Base-by-base conservation (phyloP, 1,140 invertebrate genomes). In the Drosophila cardini region DNA sequence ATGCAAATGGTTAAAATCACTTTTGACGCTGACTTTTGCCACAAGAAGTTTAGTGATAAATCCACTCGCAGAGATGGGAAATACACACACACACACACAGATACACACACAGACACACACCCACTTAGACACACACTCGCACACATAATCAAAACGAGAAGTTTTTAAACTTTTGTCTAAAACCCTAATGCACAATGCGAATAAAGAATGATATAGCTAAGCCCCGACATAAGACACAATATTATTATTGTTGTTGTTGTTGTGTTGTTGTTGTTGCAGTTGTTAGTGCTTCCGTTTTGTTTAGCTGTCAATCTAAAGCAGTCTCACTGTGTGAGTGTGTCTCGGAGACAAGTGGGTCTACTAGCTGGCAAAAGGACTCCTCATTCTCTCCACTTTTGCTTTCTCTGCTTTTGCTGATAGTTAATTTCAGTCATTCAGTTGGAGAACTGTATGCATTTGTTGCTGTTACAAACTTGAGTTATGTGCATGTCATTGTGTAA, bases 401-500 rank as follows among this genome's bases (percentile, higher is more conserved):
- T 26, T 26, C 3, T 26, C 21, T 26, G 21, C n/a, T n/a, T n/a
- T n/a, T 38, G 55, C 61, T 78, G 76, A 86, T 87, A 85, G 82
- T 85, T 85, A 85, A 85, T 85, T 86, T 85, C 78, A 86, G 83
- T 86, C 79, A 85, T 86, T 85, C 83, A 69, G 70, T 68, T 61
- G 21, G 21, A 60, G 58, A 57, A 72, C 67, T 63, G 70, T 67
- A 56, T 84, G 80, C 80, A 84, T 84, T 84, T 84, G 80, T 80
- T 84, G 80, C 77, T 75, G 62, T 82, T 79, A 62, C 78, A 80
- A 86, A 87, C 75, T 87, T 86, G 83, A 86, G 79, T 86, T 86
- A 86, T 86, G 83, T 87, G 83, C 83, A 86, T 86, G 83, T 87
- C 83, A 86, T 86, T 86, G 84, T 87, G 79, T 82, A 87, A 83